A percentile compares a stretch with the other conserved stretches of the same genome.
These are phyloP conservation scores for Pseudorhiza aurosa DNA, from an alignment of 30 jellyfish, hydroid and myxozoan species.

Conservation along the genomic window DNA sequence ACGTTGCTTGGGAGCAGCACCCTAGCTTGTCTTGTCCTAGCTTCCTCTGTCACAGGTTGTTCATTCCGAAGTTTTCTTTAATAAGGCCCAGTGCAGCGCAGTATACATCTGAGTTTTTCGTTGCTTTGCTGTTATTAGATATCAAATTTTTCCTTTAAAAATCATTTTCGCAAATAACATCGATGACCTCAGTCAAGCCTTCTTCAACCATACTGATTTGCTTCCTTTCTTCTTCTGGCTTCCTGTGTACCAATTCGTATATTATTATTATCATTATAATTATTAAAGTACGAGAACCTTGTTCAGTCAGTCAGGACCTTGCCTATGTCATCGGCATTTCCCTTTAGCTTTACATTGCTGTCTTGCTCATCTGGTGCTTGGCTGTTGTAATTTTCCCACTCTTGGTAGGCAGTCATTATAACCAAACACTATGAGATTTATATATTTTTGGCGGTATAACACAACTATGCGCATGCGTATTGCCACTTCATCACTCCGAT, in stretches of 20 bases:
- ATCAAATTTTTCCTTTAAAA: not conserved
- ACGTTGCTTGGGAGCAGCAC: no score
- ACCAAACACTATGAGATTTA: not conserved
- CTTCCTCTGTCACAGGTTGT: no score
- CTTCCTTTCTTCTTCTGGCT: slow-evolving; percentile 4
- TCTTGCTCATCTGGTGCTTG: slow-evolving; percentile 1
- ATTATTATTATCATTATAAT: no score
- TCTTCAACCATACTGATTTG: slow-evolving; percentile 5
- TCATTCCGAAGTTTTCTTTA: no score
- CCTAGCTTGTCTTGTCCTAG: no score
- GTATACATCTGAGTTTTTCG: slow-evolving; percentile 25
- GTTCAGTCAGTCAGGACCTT: not conserved
- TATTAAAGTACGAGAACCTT: not conserved
- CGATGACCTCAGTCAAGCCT: not conserved
- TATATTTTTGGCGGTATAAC: slow-evolving; percentile 17
- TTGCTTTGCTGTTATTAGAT: slow-evolving; percentile 31
- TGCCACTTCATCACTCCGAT: slow-evolving; percentile 10
- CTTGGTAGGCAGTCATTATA: not conserved
- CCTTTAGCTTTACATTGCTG: not conserved
- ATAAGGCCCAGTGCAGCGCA: no score
- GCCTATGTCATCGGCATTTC: no score
- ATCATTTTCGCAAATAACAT: slow-evolving; percentile 1
- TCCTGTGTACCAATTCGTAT: no score
- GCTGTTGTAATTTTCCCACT: slow-evolving; percentile 5
- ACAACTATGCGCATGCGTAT: slow-evolving; percentile 34